Conservation (phyloP, 2,888 invertebrate species). For the Xanthorhoe designata region DNA sequence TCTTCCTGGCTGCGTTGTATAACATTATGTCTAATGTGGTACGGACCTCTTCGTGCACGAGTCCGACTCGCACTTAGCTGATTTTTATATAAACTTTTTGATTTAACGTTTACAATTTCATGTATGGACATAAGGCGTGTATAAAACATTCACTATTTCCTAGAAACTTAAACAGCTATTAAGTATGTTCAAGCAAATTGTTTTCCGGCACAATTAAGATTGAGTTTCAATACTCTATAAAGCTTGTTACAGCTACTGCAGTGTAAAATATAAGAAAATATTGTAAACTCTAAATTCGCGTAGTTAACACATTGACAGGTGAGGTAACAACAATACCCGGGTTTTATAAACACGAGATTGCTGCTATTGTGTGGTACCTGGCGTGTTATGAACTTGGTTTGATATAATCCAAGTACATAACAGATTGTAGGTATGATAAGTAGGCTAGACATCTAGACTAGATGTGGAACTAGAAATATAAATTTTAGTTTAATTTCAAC, state of each 20-base stretch:
- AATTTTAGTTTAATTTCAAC: too few relatives aligned
- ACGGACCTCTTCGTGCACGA: too few relatives aligned
- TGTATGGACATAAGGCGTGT: background rate
- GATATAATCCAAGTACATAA: conserved; percentile 8
- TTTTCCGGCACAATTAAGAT: conserved; percentile 80
- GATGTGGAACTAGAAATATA: background rate
- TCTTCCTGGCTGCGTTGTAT: too few relatives aligned
- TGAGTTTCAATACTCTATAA: conserved; percentile 78
- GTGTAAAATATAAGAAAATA: conserved; percentile 56
- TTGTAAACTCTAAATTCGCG: conserved; percentile 42
- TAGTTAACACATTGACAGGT: conserved; percentile 44
- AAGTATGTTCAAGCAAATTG: conserved; percentile 69
- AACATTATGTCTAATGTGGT: too few relatives aligned
- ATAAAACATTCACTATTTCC: conserved; percentile 62
- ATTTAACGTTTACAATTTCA: background rate
- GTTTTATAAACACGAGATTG: conserved; percentile 64
- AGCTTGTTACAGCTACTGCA: conserved; percentile 32
- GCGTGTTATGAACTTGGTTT: conserved; percentile 9
- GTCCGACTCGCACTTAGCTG: too few relatives aligned
- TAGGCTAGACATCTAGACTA: background rate
- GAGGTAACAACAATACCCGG: conserved; percentile 46
- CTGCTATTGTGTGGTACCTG: conserved; percentile 43
- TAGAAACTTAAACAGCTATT: conserved; percentile 65
- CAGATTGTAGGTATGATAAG: conserved; percentile 2
- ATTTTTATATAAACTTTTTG: background rate